Conservation (phyloP, 2,888 invertebrate genomes). For the Invenusta paracnida region DNA sequence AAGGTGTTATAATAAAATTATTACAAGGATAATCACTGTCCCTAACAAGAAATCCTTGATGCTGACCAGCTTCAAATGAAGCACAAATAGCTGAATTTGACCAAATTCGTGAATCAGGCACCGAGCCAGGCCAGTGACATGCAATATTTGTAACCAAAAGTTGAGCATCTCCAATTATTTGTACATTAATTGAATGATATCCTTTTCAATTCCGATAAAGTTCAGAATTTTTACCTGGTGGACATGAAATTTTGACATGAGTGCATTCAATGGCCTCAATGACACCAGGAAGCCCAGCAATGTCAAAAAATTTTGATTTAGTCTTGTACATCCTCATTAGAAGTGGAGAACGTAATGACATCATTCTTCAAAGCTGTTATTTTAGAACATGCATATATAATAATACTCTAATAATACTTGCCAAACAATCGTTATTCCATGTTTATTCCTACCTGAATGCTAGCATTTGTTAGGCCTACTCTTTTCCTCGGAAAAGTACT, state of each 20-base stretch:
- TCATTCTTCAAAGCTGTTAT: neutral
- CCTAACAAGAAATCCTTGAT: neutral
- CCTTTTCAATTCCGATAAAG: neutral
- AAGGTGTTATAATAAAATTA: neutral
- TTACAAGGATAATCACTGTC: neutral
- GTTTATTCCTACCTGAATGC: neutral
- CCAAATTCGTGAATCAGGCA: neutral
- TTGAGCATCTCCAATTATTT: neutral
- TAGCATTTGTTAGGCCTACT: neutral
- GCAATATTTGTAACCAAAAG: neutral
- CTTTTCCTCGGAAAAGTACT: neutral
- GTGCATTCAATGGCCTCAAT: neutral
- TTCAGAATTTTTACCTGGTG: neutral
- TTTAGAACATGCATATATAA: too few species aligned
- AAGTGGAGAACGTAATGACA: neutral
- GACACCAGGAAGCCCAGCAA: neutral
- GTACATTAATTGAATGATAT: neutral
- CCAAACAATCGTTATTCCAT: neutral
- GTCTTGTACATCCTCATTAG: neutral
- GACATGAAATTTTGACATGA: neutral
- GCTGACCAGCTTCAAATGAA: neutral
- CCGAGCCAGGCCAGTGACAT: neutral
- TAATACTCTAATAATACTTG: neutral
- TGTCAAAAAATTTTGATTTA: neutral
- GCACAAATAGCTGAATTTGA: neutral